phyloP scores from a whole-genome alignment of 2,888 invertebrate genomes.

The Bruchidius siliquastri region DNA sequence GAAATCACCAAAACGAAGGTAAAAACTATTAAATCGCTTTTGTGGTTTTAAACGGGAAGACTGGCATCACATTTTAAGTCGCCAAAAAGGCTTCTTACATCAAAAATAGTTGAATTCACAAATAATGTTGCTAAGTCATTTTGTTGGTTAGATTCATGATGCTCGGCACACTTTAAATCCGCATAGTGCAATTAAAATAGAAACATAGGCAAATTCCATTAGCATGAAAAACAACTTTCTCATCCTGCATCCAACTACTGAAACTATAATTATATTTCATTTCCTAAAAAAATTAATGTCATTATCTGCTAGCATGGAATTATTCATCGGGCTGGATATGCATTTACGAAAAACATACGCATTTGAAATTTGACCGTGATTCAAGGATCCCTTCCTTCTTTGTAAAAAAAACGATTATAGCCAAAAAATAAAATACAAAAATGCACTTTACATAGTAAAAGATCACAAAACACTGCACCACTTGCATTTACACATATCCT shows the following conservation, averaged over 20 bases:
- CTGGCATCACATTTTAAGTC: too few species aligned
- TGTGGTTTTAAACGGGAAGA: too few species aligned
- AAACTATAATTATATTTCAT: background rate
- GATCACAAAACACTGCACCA: slow-evolving; percentile 27
- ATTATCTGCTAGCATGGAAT: background rate
- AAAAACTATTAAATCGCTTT: too few species aligned
- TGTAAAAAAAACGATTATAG: slow-evolving; percentile 19
- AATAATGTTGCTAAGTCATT: too few species aligned
- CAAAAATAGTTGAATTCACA: too few species aligned
- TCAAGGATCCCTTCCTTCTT: slow-evolving; percentile 36
- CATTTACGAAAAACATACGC: background rate
- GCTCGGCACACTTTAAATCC: background rate
- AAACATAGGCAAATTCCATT: background rate
- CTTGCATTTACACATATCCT: slow-evolving; percentile 37
- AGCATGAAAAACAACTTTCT: background rate
- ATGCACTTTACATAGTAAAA: slow-evolving; percentile 14
- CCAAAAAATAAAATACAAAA: slow-evolving; percentile 6
- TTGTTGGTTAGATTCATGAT: background rate
- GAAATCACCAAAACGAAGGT: too few species aligned
- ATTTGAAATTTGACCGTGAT: background rate
- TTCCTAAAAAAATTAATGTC: background rate
- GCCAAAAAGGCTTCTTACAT: too few species aligned
- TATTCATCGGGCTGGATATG: background rate
- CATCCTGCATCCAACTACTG: background rate
- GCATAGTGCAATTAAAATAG: background rate